These are phyloP conservation scores for Porites divaricata DNA, from an alignment of 92 coral and sea anemone species.

Conservation along the genomic window DNA sequence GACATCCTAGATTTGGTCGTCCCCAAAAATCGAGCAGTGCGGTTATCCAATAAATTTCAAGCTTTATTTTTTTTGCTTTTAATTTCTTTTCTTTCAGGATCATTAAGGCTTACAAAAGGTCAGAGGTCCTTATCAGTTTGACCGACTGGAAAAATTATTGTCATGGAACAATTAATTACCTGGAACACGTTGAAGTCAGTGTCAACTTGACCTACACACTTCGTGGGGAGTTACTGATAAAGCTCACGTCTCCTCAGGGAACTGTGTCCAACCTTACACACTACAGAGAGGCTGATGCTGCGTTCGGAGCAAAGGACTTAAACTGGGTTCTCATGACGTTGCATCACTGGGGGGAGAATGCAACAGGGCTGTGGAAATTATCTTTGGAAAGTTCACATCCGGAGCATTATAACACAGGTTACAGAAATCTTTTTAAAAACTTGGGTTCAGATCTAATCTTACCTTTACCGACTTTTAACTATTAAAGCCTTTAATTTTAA, in stretches of 20 bases:
- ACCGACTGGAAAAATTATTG: not conserved
- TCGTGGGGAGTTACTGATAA: not conserved
- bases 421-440: no score
- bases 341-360: not conserved
- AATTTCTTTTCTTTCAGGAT: no score
- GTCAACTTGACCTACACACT: not conserved
- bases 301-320: not conserved
- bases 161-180: not conserved
- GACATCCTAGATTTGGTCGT: no score
- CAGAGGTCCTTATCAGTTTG: no score
- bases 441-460: no score
- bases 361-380: rapidly evolving
- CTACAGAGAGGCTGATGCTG: not conserved
- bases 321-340: not conserved
- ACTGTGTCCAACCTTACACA: not conserved
- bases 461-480: no score
- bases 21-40: no score
- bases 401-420: not conserved
- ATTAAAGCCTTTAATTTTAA: no score
- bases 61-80: no score
- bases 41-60: no score
- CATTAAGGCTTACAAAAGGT: no score
- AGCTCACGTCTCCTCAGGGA: not conserved
- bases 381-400: not conserved
- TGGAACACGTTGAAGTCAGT: not conserved